These are phyloP conservation scores for Haemorhous mexicanus DNA, from an alignment of 2,113 vertebrate species.

Conservation along the genomic window DNA sequence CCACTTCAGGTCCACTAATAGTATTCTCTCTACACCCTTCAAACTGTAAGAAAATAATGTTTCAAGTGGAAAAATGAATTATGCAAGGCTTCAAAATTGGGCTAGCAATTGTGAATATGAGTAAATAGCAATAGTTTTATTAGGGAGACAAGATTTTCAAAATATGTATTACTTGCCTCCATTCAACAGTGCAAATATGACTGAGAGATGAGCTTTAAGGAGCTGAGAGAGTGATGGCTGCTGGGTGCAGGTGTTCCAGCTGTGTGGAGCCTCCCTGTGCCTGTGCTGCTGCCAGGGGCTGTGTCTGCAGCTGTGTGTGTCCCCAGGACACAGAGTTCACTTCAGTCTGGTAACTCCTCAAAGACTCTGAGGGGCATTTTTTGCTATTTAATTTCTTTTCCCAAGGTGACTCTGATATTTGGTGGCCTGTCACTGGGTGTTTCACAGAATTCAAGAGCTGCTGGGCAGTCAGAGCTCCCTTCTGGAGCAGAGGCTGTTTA, in stretches of 20 bases:
- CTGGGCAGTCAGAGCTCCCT: not conserved
- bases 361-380: not conserved
- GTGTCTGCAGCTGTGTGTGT: not conserved
- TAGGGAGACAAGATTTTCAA: not conserved
- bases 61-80: slow-evolving; percentile 32
- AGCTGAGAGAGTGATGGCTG: not conserved
- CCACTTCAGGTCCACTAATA: not conserved
- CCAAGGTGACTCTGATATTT: slow-evolving; percentile 40
- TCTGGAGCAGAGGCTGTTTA: not conserved
- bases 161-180: not conserved
- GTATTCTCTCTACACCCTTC: not conserved
- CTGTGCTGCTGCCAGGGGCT: not conserved
- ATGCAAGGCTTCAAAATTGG: not conserved
- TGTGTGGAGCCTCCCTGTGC: not conserved
- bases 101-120: not conserved
- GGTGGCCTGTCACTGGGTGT: not conserved
- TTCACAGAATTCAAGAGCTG: slow-evolving; percentile 1
- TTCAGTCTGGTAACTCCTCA: slow-evolving; percentile 13
- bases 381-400: not conserved
- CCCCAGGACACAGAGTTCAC: slow-evolving; percentile 8
- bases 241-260: not conserved
- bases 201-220: not conserved
- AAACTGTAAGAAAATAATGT: not conserved
- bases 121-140: slow-evolving; percentile 13
- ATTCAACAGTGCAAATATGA: not conserved